Evolutionary conservation across 2,888 invertebrate genomes (phyloP).

Genomic region (Eristalinus sepulchralis): DNA sequence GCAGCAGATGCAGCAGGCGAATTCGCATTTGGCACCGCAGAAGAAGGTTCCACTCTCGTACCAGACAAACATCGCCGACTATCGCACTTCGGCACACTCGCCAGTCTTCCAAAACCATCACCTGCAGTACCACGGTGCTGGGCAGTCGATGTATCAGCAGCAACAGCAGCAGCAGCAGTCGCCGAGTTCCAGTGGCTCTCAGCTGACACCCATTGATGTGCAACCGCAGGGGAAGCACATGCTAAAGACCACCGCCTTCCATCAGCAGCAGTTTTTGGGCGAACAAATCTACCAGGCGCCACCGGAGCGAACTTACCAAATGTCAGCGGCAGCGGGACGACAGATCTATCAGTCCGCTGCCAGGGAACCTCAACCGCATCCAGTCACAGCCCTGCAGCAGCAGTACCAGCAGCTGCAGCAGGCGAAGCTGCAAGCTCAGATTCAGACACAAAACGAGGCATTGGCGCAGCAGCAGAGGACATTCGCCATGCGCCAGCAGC

Average conservation of each 20-base stretch:
- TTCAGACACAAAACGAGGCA: constrained; percentile 85
- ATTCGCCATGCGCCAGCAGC: constrained; percentile 84
- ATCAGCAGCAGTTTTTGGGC: constrained; percentile 82
- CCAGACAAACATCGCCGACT: constrained; percentile 80
- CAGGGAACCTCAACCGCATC: constrained; percentile 77
- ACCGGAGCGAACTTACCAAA: constrained; percentile 83
- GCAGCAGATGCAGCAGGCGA: constrained; percentile 80
- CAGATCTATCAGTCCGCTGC: constrained; percentile 46
- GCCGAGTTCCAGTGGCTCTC: constrained; percentile 77
- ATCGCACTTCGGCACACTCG: constrained; percentile 83
- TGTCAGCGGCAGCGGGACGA: constrained; percentile 76
- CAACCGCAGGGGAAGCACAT: constrained; percentile 78
- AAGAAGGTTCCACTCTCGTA: constrained; percentile 82
- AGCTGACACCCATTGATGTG: constrained; percentile 78
- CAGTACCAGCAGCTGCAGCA: constrained; percentile 86
- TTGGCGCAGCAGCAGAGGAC: constrained; percentile 85
- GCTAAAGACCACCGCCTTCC: constrained; percentile 79
- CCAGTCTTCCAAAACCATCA: constrained; percentile 77
- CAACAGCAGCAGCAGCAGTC: constrained; percentile 72
- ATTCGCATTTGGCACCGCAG: constrained; percentile 79
- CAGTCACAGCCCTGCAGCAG: constrained; percentile 81
- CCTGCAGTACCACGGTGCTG: constrained; percentile 69
- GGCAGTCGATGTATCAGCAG: constrained; percentile 56
- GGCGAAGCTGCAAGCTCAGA: constrained; percentile 85
- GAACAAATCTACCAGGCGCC: constrained; percentile 80